Percentiles rank a stretch among this genome's conserved stretches.
Conservation (phyloP, 1,140 invertebrate genomes). For the Chironomus tepperi region DNA sequence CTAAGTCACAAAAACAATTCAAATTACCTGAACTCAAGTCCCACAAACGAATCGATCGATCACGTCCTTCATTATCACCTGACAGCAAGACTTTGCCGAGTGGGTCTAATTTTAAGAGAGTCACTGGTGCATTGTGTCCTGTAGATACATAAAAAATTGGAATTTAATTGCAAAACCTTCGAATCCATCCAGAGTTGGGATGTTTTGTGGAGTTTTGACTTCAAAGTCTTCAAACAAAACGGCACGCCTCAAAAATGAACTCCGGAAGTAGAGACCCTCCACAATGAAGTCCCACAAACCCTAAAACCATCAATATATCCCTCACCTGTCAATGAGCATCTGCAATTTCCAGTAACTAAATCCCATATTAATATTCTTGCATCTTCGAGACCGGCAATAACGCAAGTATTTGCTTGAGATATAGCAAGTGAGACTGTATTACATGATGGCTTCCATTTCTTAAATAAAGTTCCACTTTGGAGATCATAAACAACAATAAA, state of each 20-base stretch:
- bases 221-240: too few species aligned
- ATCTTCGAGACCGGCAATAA: slow-evolving; percentile 74
- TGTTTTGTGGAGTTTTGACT: too few species aligned
- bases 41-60: slow-evolving; percentile 68
- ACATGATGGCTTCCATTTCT: slow-evolving; percentile 78
- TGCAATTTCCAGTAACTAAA: slow-evolving; percentile 62
- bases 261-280: too few species aligned
- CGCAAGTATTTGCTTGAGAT: slow-evolving; percentile 66
- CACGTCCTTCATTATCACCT: slow-evolving; percentile 56
- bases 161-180: too few species aligned
- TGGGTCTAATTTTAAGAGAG: slow-evolving; percentile 59
- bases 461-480: slow-evolving; percentile 84
- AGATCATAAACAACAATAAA: slow-evolving; percentile 86
- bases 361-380: slow-evolving; percentile 78
- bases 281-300: too few species aligned
- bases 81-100: slow-evolving; percentile 60
- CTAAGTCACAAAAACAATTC: too few species aligned
- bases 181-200: too few species aligned
- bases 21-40: slow-evolving; percentile 59
- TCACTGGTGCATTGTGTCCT: slow-evolving; percentile 67
- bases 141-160: slow-evolving; percentile 57
- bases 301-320: too few species aligned
- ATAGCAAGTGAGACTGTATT: slow-evolving; percentile 73
- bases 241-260: too few species aligned
- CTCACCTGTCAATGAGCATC: slow-evolving; percentile 27